Conservation (phyloP, 2,797 vertebrate species). For the Arrhamphus sclerolepis region DNA sequence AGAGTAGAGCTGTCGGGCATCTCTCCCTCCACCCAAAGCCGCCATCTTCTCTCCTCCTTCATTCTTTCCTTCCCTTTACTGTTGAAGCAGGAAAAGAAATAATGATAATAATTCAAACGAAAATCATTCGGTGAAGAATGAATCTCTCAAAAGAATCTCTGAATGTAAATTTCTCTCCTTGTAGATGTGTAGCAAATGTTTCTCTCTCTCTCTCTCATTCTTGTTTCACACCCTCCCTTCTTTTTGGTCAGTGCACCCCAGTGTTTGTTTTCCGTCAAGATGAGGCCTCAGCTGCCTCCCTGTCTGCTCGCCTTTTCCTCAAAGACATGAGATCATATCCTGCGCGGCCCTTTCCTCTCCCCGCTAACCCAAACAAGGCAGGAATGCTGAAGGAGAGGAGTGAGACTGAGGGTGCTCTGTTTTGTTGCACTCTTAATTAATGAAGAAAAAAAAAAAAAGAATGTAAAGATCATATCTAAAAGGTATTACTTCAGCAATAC, state of each 20-base stretch:
- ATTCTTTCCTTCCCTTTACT: constrained; percentile 46
- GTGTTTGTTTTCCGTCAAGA: constrained; percentile 74
- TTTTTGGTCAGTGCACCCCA: constrained; percentile 39
- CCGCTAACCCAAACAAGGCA: constrained; percentile 83
- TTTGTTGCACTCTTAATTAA: constrained; percentile 20
- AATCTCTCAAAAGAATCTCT: background rate
- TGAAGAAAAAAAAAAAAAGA: background rate
- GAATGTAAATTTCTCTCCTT: constrained; percentile 4
- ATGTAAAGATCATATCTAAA: constrained; percentile 3
- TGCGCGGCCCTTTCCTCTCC: constrained; percentile 81
- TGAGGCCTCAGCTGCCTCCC: constrained; percentile 72
- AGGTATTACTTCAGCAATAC: constrained; percentile 2
- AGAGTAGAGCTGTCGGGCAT: constrained; percentile 75
- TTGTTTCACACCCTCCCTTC: constrained; percentile 20
- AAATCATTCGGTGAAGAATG: background rate
- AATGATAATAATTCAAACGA: constrained; percentile 13
- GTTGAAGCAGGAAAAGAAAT: constrained; percentile 19
- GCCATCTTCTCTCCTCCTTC: constrained; percentile 70
- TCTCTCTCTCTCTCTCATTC: background rate
- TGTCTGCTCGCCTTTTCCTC: constrained; percentile 77
- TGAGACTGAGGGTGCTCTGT: constrained; percentile 64
- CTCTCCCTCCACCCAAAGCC: constrained; percentile 71
- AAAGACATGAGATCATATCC: constrained; percentile 86
- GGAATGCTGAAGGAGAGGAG: constrained; percentile 63
- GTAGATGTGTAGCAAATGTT: background rate